Evolutionary conservation across 2,888 invertebrate genomes (phyloP).

Genomic region (Ophioninae sp.): DNA sequence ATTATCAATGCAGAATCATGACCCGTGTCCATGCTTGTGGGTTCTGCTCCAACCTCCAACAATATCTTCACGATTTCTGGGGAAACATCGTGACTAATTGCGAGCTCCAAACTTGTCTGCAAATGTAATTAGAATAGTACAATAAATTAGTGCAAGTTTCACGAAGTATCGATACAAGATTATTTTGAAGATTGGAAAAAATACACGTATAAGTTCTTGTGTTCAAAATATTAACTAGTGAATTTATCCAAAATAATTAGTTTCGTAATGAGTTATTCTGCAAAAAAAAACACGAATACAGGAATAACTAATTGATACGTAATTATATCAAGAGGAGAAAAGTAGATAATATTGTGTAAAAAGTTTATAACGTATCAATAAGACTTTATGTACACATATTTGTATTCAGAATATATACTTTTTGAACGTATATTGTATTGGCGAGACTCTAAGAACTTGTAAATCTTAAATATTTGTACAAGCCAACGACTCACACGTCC

Average conservation of each 20-base stretch:
- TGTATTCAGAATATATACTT: no score
- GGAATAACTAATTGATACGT: background rate
- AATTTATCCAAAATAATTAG: background rate
- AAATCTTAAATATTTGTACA: background rate
- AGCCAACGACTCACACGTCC: conserved; percentile 67
- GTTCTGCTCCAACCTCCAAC: conserved; percentile 72
- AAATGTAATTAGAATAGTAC: conserved; percentile 44
- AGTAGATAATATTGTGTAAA: background rate
- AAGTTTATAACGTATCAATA: background rate
- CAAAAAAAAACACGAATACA: background rate
- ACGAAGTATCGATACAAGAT: background rate
- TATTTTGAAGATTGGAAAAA: background rate
- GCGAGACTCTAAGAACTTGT: background rate
- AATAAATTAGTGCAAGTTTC: background rate
- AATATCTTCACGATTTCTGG: conserved; percentile 70
- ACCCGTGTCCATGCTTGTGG: conserved; percentile 62
- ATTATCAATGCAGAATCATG: conserved; percentile 74
- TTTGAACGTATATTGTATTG: background rate
- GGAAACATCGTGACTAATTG: conserved; percentile 68
- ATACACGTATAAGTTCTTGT: background rate
- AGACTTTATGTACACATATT: background rate
- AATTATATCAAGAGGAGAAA: background rate
- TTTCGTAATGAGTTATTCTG: no score
- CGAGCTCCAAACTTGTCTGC: conserved; percentile 77
- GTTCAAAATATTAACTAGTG: background rate